These are phyloP conservation scores for Nasonia oneida DNA, from an alignment of 2,888 invertebrate species.

Conservation along the genomic window DNA sequence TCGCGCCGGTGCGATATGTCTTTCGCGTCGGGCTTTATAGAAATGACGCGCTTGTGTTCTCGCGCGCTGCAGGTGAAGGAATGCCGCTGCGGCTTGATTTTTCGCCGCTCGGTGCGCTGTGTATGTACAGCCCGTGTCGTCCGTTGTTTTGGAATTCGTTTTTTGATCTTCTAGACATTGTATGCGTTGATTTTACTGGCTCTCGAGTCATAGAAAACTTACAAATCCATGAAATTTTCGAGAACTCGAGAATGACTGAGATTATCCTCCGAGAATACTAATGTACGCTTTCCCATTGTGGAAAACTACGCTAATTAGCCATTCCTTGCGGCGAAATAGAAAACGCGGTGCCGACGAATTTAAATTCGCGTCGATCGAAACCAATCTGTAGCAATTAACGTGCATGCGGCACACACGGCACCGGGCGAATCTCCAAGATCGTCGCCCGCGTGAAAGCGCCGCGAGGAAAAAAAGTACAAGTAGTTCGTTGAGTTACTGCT, in stretches of 20 bases:
- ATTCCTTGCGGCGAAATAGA: not conserved
- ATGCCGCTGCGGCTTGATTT: not conserved
- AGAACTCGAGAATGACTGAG: no score
- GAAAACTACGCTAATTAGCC: not conserved
- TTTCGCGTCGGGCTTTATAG: conserved; percentile 8
- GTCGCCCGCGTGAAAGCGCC: conserved; percentile 5
- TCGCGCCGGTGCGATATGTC: conserved; percentile 32
- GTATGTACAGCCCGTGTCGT: not conserved
- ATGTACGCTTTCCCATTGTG: not conserved
- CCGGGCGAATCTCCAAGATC: conserved; percentile 18
- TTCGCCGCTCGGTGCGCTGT: not conserved
- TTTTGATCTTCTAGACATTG: not conserved
- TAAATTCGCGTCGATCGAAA: not conserved
- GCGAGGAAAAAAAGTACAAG: not conserved
- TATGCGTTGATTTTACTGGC: no score
- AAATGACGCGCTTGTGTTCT: not conserved
- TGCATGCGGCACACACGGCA: not conserved
- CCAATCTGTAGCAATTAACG: not conserved
- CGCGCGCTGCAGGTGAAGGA: not conserved
- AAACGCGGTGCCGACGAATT: not conserved
- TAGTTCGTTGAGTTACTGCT: conserved; percentile 14
- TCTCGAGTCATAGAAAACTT: no score
- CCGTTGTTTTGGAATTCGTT: not conserved
- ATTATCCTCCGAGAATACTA: no score
- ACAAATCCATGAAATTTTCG: no score